Base-by-base conservation (phyloP, 2,888 invertebrate genomes). In the Lepidocyrtoides sp. region DNA sequence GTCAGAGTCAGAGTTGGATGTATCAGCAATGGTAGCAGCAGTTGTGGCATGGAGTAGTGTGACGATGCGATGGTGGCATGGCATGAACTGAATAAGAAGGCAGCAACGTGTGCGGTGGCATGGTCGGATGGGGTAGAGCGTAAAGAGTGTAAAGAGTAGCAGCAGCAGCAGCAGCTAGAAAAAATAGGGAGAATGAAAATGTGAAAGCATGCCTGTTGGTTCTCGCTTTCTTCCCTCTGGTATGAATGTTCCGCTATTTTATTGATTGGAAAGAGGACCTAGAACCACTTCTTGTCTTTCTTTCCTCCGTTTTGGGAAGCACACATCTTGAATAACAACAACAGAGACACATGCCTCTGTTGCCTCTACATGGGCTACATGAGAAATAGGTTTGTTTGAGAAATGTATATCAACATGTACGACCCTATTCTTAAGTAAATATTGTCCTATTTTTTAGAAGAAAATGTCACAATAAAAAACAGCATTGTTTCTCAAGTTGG, bases 251-350 rank as follows among this genome's bases (percentile, higher is more conserved):
- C 88, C 81, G 51, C 81, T 20, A 72, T 89, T 81, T 81, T 89
- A 89, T 89, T 89, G 88, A 89, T 89, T 89, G 88, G 57, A 89
- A 82, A 69, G 66, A 72, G 57, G 57, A 81, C 77, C 77, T 57
- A 81, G 36, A 72, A 60, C 54, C 60, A 72, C 77, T 51, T 84
- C 84, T 32, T 69, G 26, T 41, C 66, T 83, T 36, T 72, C 12
- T 51, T 29, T 75, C 36, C 41, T 10, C 44, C 26, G n/a, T 41
- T 69, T 41, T 69, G 20, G 69, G 69, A 69, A 69, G 41, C 69
- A 69, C 36, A 36, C 57, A 81, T 81, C 79, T 79, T 79, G 79
- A 29, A 51, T 20, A 32, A 57, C 36, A 81, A 26, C 79, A 79
- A 17, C 8, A 44, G n/a, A 1, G 51, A 51, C 51, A 41, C 8